Conservation (phyloP, 2,888 invertebrate genomes). For the Chydorus sphaericus region DNA sequence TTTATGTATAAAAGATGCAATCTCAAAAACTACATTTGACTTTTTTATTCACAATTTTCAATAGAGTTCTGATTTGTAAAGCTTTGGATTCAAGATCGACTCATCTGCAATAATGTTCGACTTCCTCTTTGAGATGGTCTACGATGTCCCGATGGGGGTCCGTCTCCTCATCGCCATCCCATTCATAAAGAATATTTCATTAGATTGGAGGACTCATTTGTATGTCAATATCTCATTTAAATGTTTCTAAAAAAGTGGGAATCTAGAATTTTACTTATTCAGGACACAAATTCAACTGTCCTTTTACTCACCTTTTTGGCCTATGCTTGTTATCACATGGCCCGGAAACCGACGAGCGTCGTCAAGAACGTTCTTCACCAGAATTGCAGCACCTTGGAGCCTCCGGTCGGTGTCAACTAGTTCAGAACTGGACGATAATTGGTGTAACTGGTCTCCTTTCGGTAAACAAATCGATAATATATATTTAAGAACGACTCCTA, state of each 20-base stretch:
- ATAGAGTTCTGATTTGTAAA: too few relatives aligned
- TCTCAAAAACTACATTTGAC: too few relatives aligned
- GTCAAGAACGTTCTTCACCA: slow-evolving; percentile 71
- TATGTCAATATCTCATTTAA: not conserved
- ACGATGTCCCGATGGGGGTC: slow-evolving; percentile 4
- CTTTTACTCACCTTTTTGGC: slow-evolving; percentile 71
- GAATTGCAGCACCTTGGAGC: slow-evolving; percentile 48
- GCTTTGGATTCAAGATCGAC: too few relatives aligned
- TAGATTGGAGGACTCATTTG: not conserved
- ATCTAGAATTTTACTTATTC: not conserved
- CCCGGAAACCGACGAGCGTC: slow-evolving; percentile 85
- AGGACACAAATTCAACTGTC: slow-evolving; percentile 27
- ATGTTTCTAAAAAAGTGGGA: not conserved
- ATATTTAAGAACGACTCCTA: not conserved
- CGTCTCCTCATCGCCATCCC: not conserved
- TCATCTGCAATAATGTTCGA: too few relatives aligned
- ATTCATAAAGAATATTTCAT: not conserved
- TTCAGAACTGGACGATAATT: slow-evolving; percentile 34
- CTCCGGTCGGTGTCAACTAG: not conserved
- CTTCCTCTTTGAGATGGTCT: not conserved
- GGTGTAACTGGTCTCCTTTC: slow-evolving; percentile 81
- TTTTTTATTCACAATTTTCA: too few relatives aligned
- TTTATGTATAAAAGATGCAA: too few relatives aligned
- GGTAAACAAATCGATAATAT: slow-evolving; percentile 39
- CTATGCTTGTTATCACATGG: slow-evolving; percentile 82